Evolutionary conservation across 2,888 invertebrate genomes (phyloP), one percentile per base, ranked within the genome.

Genomic region (Tachina grossa): DNA sequence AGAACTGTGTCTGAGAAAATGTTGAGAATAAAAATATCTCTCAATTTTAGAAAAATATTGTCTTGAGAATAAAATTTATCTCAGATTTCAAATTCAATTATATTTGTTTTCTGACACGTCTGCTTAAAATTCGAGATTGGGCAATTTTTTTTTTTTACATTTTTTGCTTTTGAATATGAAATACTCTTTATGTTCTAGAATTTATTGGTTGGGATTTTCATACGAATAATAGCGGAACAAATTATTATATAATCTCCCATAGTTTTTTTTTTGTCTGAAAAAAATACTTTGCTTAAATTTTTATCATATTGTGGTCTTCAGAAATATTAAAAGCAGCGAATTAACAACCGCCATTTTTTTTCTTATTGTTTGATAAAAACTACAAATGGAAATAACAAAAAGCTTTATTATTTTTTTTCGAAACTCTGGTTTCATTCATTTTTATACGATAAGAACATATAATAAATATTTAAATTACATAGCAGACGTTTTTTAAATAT

Each of bases 241-340:
- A 16, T 10, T 16, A 43, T 61, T n/a, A 31, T 31, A 31, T 61
- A 43, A 41, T 61, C 61, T 16, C 43, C 41, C 11, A 22, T 57
- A 39, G 55, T 55, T 11, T 22, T 39, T 14, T 39, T 39, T n/a
- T n/a, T n/a, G n/a, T n/a, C n/a, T n/a, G n/a, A 59, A 39, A 39
- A 59, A 39, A 63, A 45, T 19, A 19, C 19, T 63, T 45, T 43
- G 41, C 22, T 19, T 63, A 19, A 13, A 13, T 16, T 47, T 63
- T 65, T 41, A 68, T 68, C 51, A 16, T 14, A 22, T 22, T 65
- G 65, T 22, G 47, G 65, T 47, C 47, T 65, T 31, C 9, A 65
- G 22, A 47, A 47, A 14, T 10, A 47, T 22, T 45, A 45, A 65
- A 14, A 22, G 16, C n/a, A 59, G 11, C 9, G 9, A 9, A 8